Evolutionary conservation across 2,113 vertebrate species (phyloP), one percentile per base, ranked within the genome.

Genomic region (Chionodraco myersi): DNA sequence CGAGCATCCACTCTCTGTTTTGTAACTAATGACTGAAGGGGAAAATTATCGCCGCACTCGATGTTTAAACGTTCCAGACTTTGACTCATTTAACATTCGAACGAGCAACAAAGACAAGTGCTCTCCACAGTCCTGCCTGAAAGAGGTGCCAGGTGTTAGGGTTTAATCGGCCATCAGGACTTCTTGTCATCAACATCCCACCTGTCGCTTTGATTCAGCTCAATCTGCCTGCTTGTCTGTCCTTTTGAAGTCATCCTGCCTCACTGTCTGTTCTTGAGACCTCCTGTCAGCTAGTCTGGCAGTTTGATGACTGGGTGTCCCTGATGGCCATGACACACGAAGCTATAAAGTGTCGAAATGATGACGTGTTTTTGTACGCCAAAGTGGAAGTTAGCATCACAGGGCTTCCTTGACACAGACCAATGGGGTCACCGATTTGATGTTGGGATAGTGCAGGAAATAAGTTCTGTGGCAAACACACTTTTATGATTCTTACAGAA

Each of bases 21-120:
- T 73, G 54, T 56, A 71, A 77, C 18, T 48, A 13, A 87, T 79
- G 77, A 85, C 83, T n/a, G 10, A 53, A 12, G 65, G 45, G 60
- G 47, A 8, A 72, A 76, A 83, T 78, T 44, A 86, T 81, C 62
- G 71, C 59, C 13, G 30, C 53, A 6, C 72, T 79, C 44, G 1
- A 61, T 61, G 84, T 83, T 84, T 86, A 91, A 90, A 89, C 70
- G 85, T 60, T 86, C 74, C 85, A 80, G 76, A 83, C 85, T 86
- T 89, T 51, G 79, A 84, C 72, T 90, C 75, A 88, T 91, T 91
- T 87, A 90, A 90, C 90, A 86, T 88, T 87, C 9, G 57, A 87
- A 65, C 18, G 58, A 86, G 67, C 89, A 65, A 62, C 48, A 76
- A 79, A 59, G 64, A 63, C 70, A 76, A 90, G 77, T 54, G 64